phyloP scores from a whole-genome alignment of 2,113 vertebrate genomes.

The Poeciliopsis prolifica region DNA sequence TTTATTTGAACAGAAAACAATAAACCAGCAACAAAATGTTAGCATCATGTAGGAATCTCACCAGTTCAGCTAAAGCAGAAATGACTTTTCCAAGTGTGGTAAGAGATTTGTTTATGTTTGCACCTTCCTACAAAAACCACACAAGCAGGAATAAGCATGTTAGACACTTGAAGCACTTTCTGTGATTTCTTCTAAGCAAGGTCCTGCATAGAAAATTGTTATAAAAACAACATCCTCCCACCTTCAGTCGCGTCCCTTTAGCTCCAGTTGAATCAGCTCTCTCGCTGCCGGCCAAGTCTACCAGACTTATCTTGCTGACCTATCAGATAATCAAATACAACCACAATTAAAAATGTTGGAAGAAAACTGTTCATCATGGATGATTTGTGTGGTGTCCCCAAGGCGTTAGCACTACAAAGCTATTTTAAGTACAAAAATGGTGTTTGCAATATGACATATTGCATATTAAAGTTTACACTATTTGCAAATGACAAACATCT shows the following conservation, averaged over 20 bases:
- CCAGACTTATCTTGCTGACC: constrained; percentile 98
- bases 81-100: constrained; percentile 98
- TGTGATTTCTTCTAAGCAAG: neutral
- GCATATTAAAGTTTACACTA: neutral
- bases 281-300: constrained; percentile 95
- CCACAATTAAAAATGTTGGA: neutral
- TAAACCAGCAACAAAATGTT: neutral
- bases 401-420: neutral
- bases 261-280: constrained; percentile 95
- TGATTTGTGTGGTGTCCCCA: neutral
- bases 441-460: neutral
- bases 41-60: constrained; percentile 59
- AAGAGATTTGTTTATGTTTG: constrained; percentile 98
- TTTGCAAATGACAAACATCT: neutral
- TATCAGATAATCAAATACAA: constrained; percentile 53
- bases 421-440: neutral
- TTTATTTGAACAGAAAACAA: constrained; percentile 2
- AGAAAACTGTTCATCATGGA: neutral
- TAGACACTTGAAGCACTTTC: neutral
- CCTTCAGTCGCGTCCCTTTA: constrained; percentile 97
- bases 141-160: neutral
- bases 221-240: constrained; percentile 56
- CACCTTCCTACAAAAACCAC: constrained; percentile 85
- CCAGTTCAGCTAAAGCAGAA: constrained; percentile 94
- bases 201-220: neutral